A percentile compares a stretch with the other conserved stretches of the same genome.
phyloP scores from a whole-genome alignment of 1,140 invertebrate genomes.

The fruit fly (Drosophila melanogaster) region DNA sequence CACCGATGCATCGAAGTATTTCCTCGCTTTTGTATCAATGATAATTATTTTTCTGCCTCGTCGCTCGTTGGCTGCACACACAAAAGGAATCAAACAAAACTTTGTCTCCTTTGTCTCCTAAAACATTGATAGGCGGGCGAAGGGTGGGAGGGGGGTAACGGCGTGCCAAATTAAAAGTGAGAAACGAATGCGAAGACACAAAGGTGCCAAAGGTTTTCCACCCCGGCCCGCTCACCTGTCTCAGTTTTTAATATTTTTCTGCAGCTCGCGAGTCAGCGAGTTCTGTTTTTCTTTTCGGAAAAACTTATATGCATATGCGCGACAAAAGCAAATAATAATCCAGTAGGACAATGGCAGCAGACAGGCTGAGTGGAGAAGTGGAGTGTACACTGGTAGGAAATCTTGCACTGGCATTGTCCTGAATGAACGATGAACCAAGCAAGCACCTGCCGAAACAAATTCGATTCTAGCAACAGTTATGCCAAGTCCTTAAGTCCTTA shows the following conservation, averaged over 20 bases:
- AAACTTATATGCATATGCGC: conserved; percentile 57
- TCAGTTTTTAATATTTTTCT: conserved; percentile 69
- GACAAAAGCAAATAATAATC: conserved; percentile 56
- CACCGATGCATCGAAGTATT: conserved; percentile 48
- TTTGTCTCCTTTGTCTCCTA: conserved; percentile 77
- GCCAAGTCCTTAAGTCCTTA: too few relatives aligned
- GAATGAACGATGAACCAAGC: too few relatives aligned
- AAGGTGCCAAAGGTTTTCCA: conserved; percentile 72
- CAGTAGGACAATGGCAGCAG: conserved; percentile 29
- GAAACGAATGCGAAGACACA: conserved; percentile 76
- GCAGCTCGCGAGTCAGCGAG: conserved; percentile 41
- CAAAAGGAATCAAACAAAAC: conserved; percentile 83
- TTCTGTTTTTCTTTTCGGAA: conserved; percentile 56
- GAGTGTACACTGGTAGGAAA: neutral
- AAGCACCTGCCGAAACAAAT: too few relatives aligned
- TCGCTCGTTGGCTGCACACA: conserved; percentile 68
- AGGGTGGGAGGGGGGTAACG: neutral
- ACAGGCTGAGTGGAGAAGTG: neutral
- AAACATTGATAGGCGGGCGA: conserved; percentile 24
- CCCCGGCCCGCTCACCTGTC: neutral
- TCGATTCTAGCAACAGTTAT: too few relatives aligned
- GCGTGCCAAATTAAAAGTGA: conserved; percentile 76
- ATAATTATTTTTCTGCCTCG: conserved; percentile 76
- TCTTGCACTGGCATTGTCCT: neutral
- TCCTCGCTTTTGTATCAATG: conserved; percentile 76